Conservation (phyloP, 2,113 vertebrate species). For the Scortum barcoo region DNA sequence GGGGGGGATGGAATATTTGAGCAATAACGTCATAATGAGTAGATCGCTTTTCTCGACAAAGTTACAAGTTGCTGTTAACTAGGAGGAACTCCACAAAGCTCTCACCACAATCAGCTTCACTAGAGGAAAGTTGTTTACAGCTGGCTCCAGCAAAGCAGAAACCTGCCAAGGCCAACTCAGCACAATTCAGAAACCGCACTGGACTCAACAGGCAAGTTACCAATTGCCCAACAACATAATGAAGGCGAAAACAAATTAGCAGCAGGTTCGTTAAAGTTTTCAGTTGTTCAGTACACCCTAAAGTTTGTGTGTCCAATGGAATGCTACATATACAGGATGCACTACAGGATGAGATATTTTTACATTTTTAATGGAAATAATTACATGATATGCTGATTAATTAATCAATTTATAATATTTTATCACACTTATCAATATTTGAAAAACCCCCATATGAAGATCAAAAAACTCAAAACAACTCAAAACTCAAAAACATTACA, state of each 20-base stretch:
- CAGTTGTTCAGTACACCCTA: conserved; percentile 14
- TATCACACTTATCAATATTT: too few relatives aligned
- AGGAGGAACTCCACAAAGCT: conserved; percentile 1
- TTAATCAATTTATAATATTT: too few relatives aligned
- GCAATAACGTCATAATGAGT: not conserved
- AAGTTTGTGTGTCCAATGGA: conserved; percentile 26
- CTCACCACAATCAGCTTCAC: conserved; percentile 10
- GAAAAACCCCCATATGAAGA: too few relatives aligned
- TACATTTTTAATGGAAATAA: too few relatives aligned
- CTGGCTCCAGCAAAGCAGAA: conserved; percentile 23
- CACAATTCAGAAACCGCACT: conserved; percentile 41
- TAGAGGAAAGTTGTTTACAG: conserved; percentile 20
- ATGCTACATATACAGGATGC: too few relatives aligned
- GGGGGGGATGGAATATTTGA: not conserved
- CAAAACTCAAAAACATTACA: too few relatives aligned
- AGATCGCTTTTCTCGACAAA: not conserved
- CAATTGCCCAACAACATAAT: conserved; percentile 14
- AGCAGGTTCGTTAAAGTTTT: conserved; percentile 47
- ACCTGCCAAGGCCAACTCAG: conserved; percentile 51
- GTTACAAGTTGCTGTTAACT: not conserved
- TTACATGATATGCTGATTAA: too few relatives aligned
- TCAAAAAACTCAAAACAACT: too few relatives aligned
- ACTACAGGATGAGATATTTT: too few relatives aligned
- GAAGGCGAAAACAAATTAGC: conserved; percentile 54
- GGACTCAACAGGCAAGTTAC: conserved; percentile 33